phyloP scores from a whole-genome alignment of 2,113 vertebrate species.

The Halcyon malimbica region DNA sequence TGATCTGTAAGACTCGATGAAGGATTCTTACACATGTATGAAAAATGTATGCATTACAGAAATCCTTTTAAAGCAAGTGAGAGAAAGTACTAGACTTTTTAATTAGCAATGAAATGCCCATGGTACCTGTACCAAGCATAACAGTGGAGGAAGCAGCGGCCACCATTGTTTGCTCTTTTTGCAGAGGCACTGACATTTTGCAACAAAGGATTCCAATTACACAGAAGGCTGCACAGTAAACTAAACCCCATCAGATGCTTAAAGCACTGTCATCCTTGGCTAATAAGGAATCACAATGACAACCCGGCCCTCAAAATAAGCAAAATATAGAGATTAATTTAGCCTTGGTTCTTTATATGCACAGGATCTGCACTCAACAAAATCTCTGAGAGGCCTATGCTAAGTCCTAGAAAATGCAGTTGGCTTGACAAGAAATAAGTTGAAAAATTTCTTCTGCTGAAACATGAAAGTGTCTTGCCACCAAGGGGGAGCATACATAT shows the following conservation, averaged over 20 bases:
- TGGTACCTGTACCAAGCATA: background rate
- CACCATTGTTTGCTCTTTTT: background rate
- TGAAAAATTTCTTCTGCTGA: background rate
- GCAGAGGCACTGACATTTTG: background rate
- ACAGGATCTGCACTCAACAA: background rate
- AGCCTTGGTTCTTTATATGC: background rate
- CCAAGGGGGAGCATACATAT: background rate
- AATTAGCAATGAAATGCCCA: background rate
- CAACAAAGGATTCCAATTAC: background rate
- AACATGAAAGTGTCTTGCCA: background rate
- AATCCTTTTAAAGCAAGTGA: background rate
- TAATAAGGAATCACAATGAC: background rate
- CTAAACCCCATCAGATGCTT: background rate
- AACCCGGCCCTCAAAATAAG: background rate
- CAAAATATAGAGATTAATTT: background rate
- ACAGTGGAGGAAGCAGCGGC: background rate
- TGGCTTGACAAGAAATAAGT: background rate
- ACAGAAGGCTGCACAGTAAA: background rate
- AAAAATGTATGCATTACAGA: background rate
- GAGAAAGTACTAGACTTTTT: background rate
- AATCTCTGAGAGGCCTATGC: background rate
- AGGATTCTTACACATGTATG: background rate
- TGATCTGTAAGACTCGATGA: background rate
- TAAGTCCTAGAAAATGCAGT: background rate
- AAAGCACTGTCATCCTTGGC: background rate